These are phyloP conservation scores for Myotis planiceps DNA, from an alignment of 2,797 vertebrate genomes.

Conservation along the genomic window DNA sequence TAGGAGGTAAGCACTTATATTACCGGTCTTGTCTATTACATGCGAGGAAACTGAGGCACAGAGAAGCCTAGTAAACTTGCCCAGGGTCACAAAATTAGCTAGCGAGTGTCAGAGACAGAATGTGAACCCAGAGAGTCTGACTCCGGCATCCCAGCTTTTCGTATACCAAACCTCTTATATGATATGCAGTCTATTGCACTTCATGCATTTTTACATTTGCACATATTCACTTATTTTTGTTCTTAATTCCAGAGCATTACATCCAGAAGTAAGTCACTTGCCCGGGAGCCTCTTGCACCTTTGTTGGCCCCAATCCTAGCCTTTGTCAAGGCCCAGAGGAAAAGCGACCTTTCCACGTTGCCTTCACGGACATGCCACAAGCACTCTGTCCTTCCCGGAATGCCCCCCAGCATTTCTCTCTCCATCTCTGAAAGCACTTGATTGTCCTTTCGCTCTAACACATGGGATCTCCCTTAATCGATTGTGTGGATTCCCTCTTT, in stretches of 20 bases:
- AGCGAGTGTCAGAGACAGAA: neutral
- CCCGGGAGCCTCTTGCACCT: neutral
- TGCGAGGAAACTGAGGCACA: neutral
- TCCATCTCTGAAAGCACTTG: neutral
- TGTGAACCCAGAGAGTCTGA: neutral
- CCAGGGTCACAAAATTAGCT: neutral
- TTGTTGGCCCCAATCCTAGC: neutral
- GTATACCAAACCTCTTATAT: neutral
- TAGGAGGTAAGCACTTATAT: neutral
- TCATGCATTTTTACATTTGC: neutral
- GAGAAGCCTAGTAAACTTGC: neutral
- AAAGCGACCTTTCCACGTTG: neutral
- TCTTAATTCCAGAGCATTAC: neutral
- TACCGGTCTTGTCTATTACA: neutral
- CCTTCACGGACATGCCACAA: neutral
- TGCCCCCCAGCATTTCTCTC: fast-evolving
- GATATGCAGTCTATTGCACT: neutral
- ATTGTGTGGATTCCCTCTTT: neutral
- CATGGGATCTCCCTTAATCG: neutral
- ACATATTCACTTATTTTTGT: neutral
- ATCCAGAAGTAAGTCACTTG: neutral
- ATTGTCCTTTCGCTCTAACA: neutral
- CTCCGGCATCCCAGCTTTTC: neutral
- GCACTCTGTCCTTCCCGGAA: neutral
- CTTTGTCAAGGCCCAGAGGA: neutral